Percentiles rank a stretch among this genome's conserved stretches.
Conservation (phyloP, 2,113 vertebrate species). For the Gopherus evgoodei region DNA sequence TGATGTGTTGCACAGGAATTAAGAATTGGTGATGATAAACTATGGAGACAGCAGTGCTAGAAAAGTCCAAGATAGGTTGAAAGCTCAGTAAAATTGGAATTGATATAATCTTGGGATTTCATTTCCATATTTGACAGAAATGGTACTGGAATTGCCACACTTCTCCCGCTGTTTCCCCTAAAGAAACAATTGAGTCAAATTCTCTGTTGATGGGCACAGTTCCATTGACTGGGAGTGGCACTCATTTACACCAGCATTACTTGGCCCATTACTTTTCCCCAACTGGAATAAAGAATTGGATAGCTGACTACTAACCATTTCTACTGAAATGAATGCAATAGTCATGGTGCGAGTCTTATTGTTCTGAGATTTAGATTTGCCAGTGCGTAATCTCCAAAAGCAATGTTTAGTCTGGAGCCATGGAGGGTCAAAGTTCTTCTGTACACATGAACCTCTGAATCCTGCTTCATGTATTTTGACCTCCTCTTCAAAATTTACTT, state of each 20-base stretch:
- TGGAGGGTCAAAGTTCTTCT: background rate
- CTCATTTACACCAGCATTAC: background rate
- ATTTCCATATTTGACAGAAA: background rate
- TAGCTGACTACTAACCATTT: background rate
- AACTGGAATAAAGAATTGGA: background rate
- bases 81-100: conserved; percentile 6
- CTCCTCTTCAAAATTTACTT: background rate
- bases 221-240: background rate
- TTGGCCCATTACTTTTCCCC: background rate
- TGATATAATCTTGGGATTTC: conserved; percentile 11
- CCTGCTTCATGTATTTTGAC: background rate
- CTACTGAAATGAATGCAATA: background rate
- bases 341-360: background rate
- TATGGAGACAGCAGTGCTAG: background rate
- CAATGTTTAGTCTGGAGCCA: background rate
- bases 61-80: conserved; percentile 4
- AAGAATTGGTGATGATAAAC: background rate
- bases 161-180: background rate
- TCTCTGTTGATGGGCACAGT: background rate
- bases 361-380: background rate
- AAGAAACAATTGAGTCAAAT: conserved; percentile 30
- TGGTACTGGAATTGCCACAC: background rate
- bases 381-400: conserved; percentile 5
- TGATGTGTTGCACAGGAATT: background rate
- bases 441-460: background rate